phyloP scores from a whole-genome alignment of 2,888 invertebrate genomes.

The Sceliomorpha sp. region DNA sequence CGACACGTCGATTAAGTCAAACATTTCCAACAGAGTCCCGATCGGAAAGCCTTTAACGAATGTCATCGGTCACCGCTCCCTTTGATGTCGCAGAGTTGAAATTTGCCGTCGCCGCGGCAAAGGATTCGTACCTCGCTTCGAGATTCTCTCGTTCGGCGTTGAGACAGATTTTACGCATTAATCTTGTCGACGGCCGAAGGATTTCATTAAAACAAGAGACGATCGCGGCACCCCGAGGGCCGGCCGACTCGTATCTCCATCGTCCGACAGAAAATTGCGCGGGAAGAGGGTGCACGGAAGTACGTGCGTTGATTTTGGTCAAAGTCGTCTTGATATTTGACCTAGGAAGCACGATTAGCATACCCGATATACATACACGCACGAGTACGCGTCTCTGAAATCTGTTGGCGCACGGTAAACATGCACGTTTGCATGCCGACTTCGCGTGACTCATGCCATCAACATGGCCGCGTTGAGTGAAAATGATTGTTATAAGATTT shows the following conservation, averaged over 20 bases:
- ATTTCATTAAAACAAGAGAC: conserved; percentile 30
- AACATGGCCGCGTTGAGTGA: conserved; percentile 57
- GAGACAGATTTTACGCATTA: conserved; percentile 5
- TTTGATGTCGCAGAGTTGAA: no score
- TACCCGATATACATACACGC: conserved; percentile 61
- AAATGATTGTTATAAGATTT: conserved; percentile 64
- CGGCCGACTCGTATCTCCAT: no score
- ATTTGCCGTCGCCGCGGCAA: no score
- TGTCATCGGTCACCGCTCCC: no score
- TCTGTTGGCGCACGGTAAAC: conserved; percentile 67
- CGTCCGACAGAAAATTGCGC: conserved; percentile 5
- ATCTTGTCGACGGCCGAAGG: conserved; percentile 7
- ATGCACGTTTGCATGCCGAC: conserved; percentile 65
- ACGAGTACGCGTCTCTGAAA: conserved; percentile 58
- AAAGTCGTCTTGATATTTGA: conserved; percentile 70
- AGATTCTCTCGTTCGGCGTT: conserved; percentile 15
- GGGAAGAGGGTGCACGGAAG: conserved; percentile 23
- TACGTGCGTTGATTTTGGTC: conserved; percentile 55
- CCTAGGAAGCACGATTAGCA: conserved; percentile 66
- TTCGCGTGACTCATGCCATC: conserved; percentile 61
- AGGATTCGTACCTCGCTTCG: background rate
- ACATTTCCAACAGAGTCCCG: no score
- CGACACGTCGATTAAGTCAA: no score
- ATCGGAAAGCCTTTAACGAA: no score
- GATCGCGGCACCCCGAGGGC: no score